These are phyloP conservation scores for Dendrolimus punctatus DNA, from an alignment of 1,140 invertebrate species.

Conservation along the genomic window DNA sequence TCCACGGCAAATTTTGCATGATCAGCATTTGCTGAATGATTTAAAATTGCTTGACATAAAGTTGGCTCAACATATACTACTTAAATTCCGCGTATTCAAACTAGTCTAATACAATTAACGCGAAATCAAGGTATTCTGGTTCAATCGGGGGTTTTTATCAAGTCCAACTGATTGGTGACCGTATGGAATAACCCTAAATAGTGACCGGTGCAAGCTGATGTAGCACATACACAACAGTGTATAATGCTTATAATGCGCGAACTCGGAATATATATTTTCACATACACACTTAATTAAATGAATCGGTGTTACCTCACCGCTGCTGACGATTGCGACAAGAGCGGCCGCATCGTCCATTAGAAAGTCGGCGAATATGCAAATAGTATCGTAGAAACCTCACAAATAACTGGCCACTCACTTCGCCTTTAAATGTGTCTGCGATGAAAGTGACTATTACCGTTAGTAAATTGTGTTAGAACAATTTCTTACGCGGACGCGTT, in stretches of 20 bases:
- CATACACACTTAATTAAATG: slow-evolving; percentile 56
- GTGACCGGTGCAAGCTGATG: slow-evolving; percentile 9
- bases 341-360: slow-evolving; percentile 65
- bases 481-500: slow-evolving; percentile 30
- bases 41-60: slow-evolving; percentile 29
- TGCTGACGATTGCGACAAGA: slow-evolving; percentile 63
- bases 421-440: slow-evolving; percentile 65
- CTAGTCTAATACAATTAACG: slow-evolving; percentile 30
- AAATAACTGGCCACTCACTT: slow-evolving; percentile 69
- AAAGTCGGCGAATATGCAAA: slow-evolving; percentile 71
- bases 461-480: slow-evolving; percentile 60
- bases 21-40: slow-evolving; percentile 14
- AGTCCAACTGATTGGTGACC: slow-evolving; percentile 10
- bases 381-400: slow-evolving; percentile 70
- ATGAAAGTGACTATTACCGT: slow-evolving; percentile 67
- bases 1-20: slow-evolving; percentile 23
- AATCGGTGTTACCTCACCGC: slow-evolving; percentile 62
- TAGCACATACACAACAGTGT: slow-evolving; percentile 15
- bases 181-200: slow-evolving; percentile 23
- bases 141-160: slow-evolving; percentile 31
- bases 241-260: slow-evolving; percentile 36
- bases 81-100: slow-evolving; percentile 22
- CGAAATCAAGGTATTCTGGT: slow-evolving; percentile 36
- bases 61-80: slow-evolving; percentile 11
- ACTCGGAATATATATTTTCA: slow-evolving; percentile 36